Conservation (phyloP, 2,888 invertebrate species). For the Phortica okadai region DNA sequence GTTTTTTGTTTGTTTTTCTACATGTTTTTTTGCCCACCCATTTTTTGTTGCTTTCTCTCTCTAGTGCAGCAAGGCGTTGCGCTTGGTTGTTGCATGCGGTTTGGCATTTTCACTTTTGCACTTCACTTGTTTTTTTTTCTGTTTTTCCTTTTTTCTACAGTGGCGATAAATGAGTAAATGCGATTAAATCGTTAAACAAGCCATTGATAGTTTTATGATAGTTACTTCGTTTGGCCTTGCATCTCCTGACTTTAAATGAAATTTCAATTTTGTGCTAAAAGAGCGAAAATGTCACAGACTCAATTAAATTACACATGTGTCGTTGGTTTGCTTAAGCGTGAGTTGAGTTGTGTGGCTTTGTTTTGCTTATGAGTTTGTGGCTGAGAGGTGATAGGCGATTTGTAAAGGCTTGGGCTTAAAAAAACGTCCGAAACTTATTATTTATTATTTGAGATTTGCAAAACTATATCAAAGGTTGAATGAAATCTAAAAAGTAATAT, state of each 20-base stretch:
- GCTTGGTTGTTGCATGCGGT: neutral
- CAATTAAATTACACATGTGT: neutral
- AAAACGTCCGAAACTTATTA: no score
- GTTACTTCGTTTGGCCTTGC: neutral
- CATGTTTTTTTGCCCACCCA: neutral
- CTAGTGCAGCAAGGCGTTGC: neutral
- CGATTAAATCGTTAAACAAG: slow-evolving; percentile 19
- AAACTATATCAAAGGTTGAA: no score
- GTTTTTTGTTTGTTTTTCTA: neutral
- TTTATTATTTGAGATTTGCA: no score
- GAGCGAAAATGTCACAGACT: neutral
- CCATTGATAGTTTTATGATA: slow-evolving; percentile 13
- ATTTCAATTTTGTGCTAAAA: neutral
- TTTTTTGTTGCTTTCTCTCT: neutral
- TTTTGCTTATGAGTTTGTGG: no score
- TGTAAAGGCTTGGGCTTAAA: no score
- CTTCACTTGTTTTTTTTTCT: neutral
- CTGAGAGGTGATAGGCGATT: no score
- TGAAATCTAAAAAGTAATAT: no score
- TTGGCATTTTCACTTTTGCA: slow-evolving; percentile 20
- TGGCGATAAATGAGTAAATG: neutral
- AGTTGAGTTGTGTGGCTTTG: no score
- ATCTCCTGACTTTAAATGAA: neutral
- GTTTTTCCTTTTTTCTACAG: neutral
- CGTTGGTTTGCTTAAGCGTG: no score